Base-by-base conservation (phyloP, 2,113 vertebrate genomes). In the Orthochromis malagaraziensis region DNA sequence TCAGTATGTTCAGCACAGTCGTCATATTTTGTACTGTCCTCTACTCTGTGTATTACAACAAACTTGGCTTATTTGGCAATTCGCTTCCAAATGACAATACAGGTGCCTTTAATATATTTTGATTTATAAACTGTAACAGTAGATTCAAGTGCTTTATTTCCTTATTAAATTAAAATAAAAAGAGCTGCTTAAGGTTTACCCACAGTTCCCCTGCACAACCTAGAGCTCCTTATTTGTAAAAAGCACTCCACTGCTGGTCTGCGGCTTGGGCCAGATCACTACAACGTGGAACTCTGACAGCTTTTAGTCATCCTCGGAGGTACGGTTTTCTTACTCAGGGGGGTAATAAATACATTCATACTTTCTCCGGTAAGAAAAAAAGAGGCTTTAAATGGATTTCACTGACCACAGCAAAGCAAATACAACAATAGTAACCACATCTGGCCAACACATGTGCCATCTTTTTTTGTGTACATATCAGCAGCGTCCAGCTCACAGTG, bases 371-470 rank as follows among this genome's bases (percentile, higher is more conserved):
- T 87, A 70, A 53, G 80, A 85, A 53, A 54, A 88, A 81, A 51
- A 60, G 79, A 83, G 53, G 60, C 26, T 77, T 51, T 77, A 31
- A 51, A 85, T 51, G 21, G 14, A 54, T 85, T 90, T 55, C 38
- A 79, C 81, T 82, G 87, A 89, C 90, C 88, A 91, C 82, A 89
- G 87, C 58, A 45, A 45, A 77, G 75, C 31, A 87, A 89, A 91
- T 79, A 89, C 90, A 93, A 89, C 84, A 94, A 89, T 91, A 89
- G 86, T 84, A 91, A 70, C 40, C 85, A 94, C 95, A 96, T 97
- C 94, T 97, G 96, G 93, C 21, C 85, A 16, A 87, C 95, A 96
- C 87, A 95, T 96, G 95, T 91, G 87, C 51, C 88, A 87, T 68
- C 51, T 58, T 81, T 83, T 82, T 83, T 88, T 92, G 88, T 92